Evolutionary conservation across 1,140 invertebrate species (phyloP).

Genomic region (Papilio glaucus): DNA sequence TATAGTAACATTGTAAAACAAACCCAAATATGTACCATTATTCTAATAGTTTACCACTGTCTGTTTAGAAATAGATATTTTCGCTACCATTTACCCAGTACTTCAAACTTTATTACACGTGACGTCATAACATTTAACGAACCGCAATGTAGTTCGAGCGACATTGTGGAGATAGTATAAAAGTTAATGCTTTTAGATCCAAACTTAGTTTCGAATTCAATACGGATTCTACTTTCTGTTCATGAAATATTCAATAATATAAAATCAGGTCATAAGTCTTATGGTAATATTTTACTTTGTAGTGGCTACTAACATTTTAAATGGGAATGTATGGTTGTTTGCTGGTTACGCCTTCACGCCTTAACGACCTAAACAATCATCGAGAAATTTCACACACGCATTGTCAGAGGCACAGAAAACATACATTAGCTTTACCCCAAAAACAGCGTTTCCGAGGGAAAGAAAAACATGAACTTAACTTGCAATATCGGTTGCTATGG

Average conservation of each 20-base stretch:
- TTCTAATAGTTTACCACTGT: background rate
- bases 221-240: background rate
- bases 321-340: too few species aligned
- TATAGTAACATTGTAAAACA: background rate
- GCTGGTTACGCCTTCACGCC: too few species aligned
- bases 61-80: slow-evolving; percentile 2
- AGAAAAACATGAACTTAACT: too few species aligned
- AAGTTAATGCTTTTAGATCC: slow-evolving; percentile 7
- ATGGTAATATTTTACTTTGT: too few species aligned
- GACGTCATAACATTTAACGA: slow-evolving; percentile 19
- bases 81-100: slow-evolving; percentile 9
- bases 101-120: slow-evolving; percentile 13
- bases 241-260: background rate
- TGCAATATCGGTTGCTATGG: too few species aligned
- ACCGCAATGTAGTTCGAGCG: slow-evolving; percentile 7
- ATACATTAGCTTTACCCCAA: too few species aligned
- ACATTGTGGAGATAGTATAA: slow-evolving; percentile 17
- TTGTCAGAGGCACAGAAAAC: too few species aligned
- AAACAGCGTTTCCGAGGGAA: too few species aligned
- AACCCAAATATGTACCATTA: background rate
- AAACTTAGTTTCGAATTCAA: slow-evolving; percentile 9
- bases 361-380: too few species aligned
- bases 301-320: too few species aligned
- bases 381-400: too few species aligned
- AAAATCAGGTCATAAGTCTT: background rate